Evolutionary conservation across 2,797 vertebrate species (phyloP), one percentile per base, ranked within the genome.

Genomic region (Remorina albescens): DNA sequence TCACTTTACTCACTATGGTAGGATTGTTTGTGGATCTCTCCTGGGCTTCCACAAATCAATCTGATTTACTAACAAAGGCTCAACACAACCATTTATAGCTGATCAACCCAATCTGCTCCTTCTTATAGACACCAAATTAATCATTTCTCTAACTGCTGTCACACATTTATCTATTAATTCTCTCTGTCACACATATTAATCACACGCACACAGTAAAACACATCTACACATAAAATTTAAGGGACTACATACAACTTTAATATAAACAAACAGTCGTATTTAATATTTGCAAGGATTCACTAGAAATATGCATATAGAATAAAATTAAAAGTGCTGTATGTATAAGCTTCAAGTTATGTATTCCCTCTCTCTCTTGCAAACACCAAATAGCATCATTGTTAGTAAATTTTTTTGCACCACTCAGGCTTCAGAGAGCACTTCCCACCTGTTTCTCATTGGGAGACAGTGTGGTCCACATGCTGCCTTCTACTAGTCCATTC

Each of bases 61-160:
- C 92, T 78, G 84, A 89, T 93, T 94, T 93, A 93, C 93, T 92
- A 94, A 94, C 91, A 92, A 91, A 88, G 81, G 88, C 84, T 94
- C 81, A 44, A 6, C 26, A 91, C 89, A 61, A 84, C 90, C 85
- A 85, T 80, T 84, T 81, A 84, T 77, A 88, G 71, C 58, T 77
- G 61, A 71, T 19, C 55, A 71, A 54, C 49, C 21, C 23, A 70
- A 26, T 71, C 67, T 42, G 42, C 60, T 67, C 54, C 42, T 67
- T 71, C 19, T 58, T 54, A 44, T 12, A 30, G 36, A 59, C 61
- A 25, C 16, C 36, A 19, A 46, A 58, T 41, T 0, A 30, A n/a
- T n/a, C 26, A 49, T 53, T 67, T 16, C 23, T 75, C 15, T 74
- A 39, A 76, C 57, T 62, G 34, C 18, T 74, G 41, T 61, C 67